Base-by-base conservation (phyloP, 2,797 vertebrate species). In the Falco naumanni region DNA sequence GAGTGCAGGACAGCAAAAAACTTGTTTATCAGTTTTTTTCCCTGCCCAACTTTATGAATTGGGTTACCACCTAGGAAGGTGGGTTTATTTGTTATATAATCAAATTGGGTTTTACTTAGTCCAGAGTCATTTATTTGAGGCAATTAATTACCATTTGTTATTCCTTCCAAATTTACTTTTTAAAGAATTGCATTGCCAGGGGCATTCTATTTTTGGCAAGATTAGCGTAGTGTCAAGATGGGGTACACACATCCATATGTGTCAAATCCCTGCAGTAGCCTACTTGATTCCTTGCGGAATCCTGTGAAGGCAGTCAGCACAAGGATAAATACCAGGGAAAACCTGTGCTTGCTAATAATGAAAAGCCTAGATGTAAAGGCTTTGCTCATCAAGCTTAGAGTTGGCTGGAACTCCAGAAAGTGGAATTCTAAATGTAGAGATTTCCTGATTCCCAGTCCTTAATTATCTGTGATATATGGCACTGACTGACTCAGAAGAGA, bases 111-210 rank as follows among this genome's bases (percentile, higher is more conserved):
- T 63, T 51, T 95, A 57, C 33, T 90, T 28, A 33, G 20, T 81
- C 85, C 91, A 96, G 56, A 94, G 39, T 31, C 63, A 59, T 93
- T 95, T 90, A 26, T 92, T 84, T 71, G 2, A 53, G 70, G 54
- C 66, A 88, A 56, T 95, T 95, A 89, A 91, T 96, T 91, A 80
- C 63, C 59, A 48, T 66, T 87, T 90, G 92, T 93, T 91, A 77
- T 89, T 77, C 70, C 60, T 86, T 94, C 59, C 74, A 76, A 66
- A 76, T 90, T 83, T 84, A 63, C 54, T 82, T 94, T 90, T 88
- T 28, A 54, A 86, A 86, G 72, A 78, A 86, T 56, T 93, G 39
- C 59, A 34, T 72, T 90, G 91, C 89, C 43, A 72, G 63, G 53
- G 48, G 85, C 91, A 56, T 88, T 88, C 59, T 79, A 4, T 14